phyloP scores from a whole-genome alignment of 1,140 invertebrate genomes.

The Geopemphigus sp. region DNA sequence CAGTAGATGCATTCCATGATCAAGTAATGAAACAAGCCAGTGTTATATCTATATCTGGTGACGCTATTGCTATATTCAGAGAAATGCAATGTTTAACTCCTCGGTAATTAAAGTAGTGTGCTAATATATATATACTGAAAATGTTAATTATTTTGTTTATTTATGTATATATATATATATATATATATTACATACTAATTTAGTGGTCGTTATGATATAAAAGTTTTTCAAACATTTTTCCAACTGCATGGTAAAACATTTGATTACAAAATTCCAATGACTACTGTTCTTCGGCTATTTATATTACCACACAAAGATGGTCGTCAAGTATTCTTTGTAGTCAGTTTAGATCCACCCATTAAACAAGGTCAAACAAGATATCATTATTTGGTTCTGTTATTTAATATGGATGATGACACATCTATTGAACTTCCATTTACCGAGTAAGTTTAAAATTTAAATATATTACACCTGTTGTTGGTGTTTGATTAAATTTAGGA shows the following conservation, averaged over 20 bases:
- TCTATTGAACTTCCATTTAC: constrained; percentile 88
- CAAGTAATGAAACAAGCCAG: constrained; percentile 96
- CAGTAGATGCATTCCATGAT: constrained; percentile 92
- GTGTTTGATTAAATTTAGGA: too few species aligned
- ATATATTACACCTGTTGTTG: background rate
- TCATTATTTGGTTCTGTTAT: constrained; percentile 92
- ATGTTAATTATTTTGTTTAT: constrained; percentile 45
- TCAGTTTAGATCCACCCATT: constrained; percentile 97
- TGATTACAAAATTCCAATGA: constrained; percentile 99
- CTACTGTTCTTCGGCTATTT: constrained; percentile 90
- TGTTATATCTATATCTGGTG: constrained; percentile 95
- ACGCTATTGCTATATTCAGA: constrained; percentile 94
- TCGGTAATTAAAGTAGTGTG: constrained; percentile 63
- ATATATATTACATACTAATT: constrained; percentile 55
- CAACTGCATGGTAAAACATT: constrained; percentile 99
- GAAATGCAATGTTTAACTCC: constrained; percentile 98
- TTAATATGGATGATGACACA: constrained; percentile 87
- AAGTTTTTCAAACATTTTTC: constrained; percentile 95
- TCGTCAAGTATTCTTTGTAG: constrained; percentile 98
- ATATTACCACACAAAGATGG: constrained; percentile 95
- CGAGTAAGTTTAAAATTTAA: constrained; percentile 66
- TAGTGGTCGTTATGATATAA: constrained; percentile 99
- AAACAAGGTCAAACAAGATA: constrained; percentile 98
- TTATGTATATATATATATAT: too few species aligned
- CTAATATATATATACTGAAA: constrained; percentile 25